phyloP scores from a whole-genome alignment of 2,888 invertebrate genomes.

The Phytoseiulus persimilis region DNA sequence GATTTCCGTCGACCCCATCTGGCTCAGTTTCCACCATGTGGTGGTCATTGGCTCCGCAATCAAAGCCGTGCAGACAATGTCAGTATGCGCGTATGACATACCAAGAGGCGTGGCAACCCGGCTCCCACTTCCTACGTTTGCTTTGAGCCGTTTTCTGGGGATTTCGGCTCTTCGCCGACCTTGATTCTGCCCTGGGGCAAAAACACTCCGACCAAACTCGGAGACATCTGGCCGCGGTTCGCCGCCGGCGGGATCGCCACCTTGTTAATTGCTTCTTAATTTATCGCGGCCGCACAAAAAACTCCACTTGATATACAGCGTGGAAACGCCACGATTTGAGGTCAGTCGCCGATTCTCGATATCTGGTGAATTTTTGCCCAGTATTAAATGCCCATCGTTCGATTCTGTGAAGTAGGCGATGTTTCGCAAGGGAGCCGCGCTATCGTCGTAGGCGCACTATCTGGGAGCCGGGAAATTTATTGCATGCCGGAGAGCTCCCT shows the following conservation, averaged over 20 bases:
- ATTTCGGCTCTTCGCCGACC: neutral
- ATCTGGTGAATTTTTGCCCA: neutral
- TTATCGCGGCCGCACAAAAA: neutral
- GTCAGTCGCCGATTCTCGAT: neutral
- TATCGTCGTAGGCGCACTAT: too few species aligned
- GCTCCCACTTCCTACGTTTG: neutral
- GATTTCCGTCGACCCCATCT: neutral
- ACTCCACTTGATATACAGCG: neutral
- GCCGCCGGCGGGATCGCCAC: neutral
- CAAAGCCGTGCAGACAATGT: neutral
- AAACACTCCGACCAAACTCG: neutral
- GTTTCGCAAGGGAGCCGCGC: neutral
- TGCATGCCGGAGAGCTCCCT: too few species aligned
- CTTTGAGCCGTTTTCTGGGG: neutral
- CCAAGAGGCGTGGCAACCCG: neutral
- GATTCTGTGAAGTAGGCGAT: neutral
- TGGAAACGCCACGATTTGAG: neutral
- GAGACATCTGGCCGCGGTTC: neutral
- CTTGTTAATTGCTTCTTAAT: conserved; percentile 5
- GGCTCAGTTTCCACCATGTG: neutral
- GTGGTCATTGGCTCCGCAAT: neutral
- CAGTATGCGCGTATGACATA: neutral
- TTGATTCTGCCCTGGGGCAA: neutral
- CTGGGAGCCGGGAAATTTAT: too few species aligned
- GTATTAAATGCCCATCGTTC: neutral